Base-by-base conservation (phyloP, 23 tunicate species). In the Trididemnum nubilum region DNA sequence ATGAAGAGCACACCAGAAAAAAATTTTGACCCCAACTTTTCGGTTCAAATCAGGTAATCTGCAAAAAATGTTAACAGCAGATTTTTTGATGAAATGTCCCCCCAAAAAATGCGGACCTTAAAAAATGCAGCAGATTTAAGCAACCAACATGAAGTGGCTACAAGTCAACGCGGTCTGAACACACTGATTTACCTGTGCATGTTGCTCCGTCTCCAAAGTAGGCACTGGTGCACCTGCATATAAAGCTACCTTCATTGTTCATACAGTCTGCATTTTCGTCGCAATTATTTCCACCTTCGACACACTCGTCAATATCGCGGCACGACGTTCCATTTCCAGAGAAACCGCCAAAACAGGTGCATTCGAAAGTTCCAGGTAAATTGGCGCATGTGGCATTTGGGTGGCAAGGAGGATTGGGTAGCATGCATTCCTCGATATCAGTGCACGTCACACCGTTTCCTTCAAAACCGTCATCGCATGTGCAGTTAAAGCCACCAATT, bases 281-380 rank as follows among this genome's bases (percentile, higher is more conserved):
- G 49, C 97, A 91, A 76, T 91, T 90, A 60, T 91, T n/a, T 61
- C 67, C 67, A n/a, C 26, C 26, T 12, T 61, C 28, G 30, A 18
- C 63, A 63, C 97, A 91, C 76, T 91, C 97, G 40, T 91, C 51
- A 30, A 85, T 86, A 58, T 91, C 90, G 25, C 33, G 73, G 35
- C 97, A 91, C 0, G 34, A 38, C 39, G 67, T 34, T 27, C 65
- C 54, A 80, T 57, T 21, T 58, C 34, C 30, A 73, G 83, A 34
- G 67, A 76, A 79, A 24, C 80, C 76, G 67, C 44, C 21, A 58
- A 44, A 37, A 32, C 89, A 85, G 40, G 77, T 36, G 30, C 89
- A 85, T 4, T 52, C 50, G 30, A 64, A 85, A 27, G 35, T 72
- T 28, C 89, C 83, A 0, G 0, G 33, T 0, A 51, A 51, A 33